These are phyloP conservation scores for Amblyopsis rosae DNA, from an alignment of 2,113 vertebrate species.

Conservation along the genomic window DNA sequence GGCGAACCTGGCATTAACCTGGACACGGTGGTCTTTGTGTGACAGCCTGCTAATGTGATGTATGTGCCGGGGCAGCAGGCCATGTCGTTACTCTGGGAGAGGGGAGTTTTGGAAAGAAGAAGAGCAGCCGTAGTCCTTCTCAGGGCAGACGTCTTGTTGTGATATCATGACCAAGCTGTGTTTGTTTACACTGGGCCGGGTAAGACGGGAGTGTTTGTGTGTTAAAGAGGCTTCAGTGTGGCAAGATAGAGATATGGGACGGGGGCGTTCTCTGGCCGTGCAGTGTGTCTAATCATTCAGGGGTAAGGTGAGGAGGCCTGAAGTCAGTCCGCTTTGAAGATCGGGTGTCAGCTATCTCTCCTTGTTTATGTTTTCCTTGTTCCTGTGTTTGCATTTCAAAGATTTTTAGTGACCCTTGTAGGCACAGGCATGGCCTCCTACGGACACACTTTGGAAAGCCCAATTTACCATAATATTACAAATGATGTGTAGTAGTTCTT, in stretches of 20 bases:
- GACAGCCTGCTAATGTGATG: slow-evolving; percentile 62
- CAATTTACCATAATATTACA: no score
- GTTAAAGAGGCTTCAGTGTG: not conserved
- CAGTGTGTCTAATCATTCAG: slow-evolving; percentile 41
- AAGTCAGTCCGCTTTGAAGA: slow-evolving; percentile 42
- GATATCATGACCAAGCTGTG: slow-evolving; percentile 59
- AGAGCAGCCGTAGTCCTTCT: slow-evolving; percentile 49
- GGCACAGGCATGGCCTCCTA: no score
- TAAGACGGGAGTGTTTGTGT: slow-evolving; percentile 37
- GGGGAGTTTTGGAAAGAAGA: slow-evolving; percentile 27
- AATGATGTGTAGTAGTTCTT: no score
- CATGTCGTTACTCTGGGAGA: slow-evolving; percentile 53
- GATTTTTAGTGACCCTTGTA: not conserved
- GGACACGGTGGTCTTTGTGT: slow-evolving; percentile 57
- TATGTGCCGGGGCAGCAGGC: slow-evolving; percentile 54
- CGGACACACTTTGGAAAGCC: no score
- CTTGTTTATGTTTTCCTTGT: slow-evolving; percentile 4
- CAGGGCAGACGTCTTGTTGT: slow-evolving; percentile 50
- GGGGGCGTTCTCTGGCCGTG: slow-evolving; percentile 17
- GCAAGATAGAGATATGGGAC: slow-evolving; percentile 30
- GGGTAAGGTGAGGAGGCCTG: slow-evolving; percentile 21
- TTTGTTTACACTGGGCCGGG: slow-evolving; percentile 47
- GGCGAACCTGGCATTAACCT: slow-evolving; percentile 55
- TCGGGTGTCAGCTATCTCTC: slow-evolving; percentile 4
- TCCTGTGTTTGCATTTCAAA: not conserved